Evolutionary conservation across 2,888 invertebrate genomes (phyloP), one percentile per base, ranked within the genome.

Genomic region (Drosophila cyrtoloma): DNA sequence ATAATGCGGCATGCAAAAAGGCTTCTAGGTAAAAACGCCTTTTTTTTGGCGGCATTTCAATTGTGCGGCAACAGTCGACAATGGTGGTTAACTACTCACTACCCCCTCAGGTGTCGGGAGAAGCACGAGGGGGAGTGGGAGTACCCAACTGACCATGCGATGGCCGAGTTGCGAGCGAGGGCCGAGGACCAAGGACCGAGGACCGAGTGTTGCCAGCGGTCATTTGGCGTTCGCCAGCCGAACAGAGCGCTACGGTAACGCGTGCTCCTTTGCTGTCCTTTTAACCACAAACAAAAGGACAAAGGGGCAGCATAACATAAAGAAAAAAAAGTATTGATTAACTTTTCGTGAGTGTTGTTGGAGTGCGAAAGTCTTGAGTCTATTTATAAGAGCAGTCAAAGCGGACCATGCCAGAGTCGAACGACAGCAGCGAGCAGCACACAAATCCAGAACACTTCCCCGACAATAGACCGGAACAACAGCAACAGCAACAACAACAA

Each of bases 141-240:
- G 37, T 26, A 39, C n/a, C n/a, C 58, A 70, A 78, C 59, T 71
- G 78, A 67, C 86, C 81, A 84, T 39, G 71, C 67, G 57, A 69
- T 63, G 66, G 79, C 71, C 86, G 77, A 82, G 47, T 75, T 32
- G 59, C 53, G 68, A 75, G 71, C 84, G 72, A 81, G 71, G 51
- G 55, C 73, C 68, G 76, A 78, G 56, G 10, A 52, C 52, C 52
- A 19, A 30, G 52, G 52, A 58, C 44, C 42, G 16, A 57, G 30
- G 5, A 32, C 28, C 58, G 58, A 58, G n/a, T 63, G 50, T 75
- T 88, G 80, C 47, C 76, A 87, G 81, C 89, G 91, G 93, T 92
- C 93, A 93, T 92, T 92, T 90, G 83, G 88, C 89, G 76, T 86
- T 92, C 90, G 87, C 89, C 82, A 82, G 65, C 86, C 82, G 86